Percentiles rank a stretch among this genome's conserved stretches.
phyloP scores from a whole-genome alignment of 2,113 vertebrate species.

The Rhinolophus ferrumequinum region DNA sequence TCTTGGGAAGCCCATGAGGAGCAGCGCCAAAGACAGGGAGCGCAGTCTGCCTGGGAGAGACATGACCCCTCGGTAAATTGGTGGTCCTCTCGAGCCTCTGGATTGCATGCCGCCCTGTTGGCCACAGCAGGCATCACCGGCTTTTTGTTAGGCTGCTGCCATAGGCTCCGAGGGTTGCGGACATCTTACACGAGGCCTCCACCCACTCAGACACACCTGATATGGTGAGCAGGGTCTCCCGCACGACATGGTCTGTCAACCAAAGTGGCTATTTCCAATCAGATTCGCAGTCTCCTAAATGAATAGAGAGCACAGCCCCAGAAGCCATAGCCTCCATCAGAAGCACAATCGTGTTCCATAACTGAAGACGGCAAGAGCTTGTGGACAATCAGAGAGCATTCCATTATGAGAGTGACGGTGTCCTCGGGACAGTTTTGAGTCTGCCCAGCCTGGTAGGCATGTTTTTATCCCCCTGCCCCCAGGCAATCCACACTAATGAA shows the following conservation, averaged over 20 bases:
- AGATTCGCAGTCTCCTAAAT: conserved; percentile 56
- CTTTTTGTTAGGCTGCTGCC: no score
- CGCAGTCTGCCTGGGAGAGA: no score
- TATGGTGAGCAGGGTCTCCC: no score
- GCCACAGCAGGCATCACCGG: no score
- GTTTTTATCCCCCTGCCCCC: background rate
- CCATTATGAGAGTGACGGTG: background rate
- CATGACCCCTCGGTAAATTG: no score
- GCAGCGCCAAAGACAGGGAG: no score
- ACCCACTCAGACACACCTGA: no score
- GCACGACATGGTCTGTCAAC: background rate
- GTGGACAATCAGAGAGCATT: background rate
- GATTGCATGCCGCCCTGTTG: no score
- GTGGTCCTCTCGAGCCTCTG: no score
- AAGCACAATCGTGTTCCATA: background rate
- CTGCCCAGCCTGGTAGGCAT: background rate
- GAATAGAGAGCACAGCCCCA: conserved; percentile 11
- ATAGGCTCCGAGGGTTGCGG: no score
- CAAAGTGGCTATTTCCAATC: conserved; percentile 58
- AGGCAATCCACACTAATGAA: background rate
- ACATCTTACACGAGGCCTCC: no score
- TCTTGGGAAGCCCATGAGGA: no score
- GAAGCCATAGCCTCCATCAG: background rate
- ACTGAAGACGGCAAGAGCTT: background rate
- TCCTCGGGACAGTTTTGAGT: background rate